Base-by-base conservation (phyloP, 2,797 vertebrate genomes). In the Pseudochromis fuscus region DNA sequence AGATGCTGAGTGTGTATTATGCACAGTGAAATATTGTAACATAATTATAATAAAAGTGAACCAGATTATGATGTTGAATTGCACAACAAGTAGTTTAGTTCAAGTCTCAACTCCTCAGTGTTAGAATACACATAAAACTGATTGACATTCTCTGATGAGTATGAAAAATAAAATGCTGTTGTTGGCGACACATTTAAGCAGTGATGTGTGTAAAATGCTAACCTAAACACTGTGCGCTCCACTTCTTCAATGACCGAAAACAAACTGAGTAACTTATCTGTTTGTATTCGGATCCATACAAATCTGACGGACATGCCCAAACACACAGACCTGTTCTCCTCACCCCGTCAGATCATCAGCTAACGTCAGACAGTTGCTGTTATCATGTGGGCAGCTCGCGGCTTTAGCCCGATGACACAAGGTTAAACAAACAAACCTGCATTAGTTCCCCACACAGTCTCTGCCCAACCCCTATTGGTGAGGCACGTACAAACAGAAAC, bases 391-490 rank as follows among this genome's bases (percentile, higher is more conserved):
- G 72, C 73, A 76, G 72, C 74, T 67, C 11, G 45, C 77, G 86
- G 85, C 75, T 83, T 83, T 62, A 87, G 67, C 70, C 74, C 1
- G 76, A 79, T 88, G 83, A 87, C 88, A 87, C 33, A 15, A 72
- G 86, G 88, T 88, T 90, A 90, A 24, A 83, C 82, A 91, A 90
- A 91, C 88, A 91, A 64, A 87, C 91, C 90, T 83, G 88, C 90
- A 91, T 89, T 79, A 72, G 77, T 48, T 79, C 49, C 53, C 63
- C 48, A 63, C 81, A 57, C 50, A 64, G 71, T 56, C 56, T 58
- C 42, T 77, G 44, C 75, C 72, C 65, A 75, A 33, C 83, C 87
- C 87, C 78, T 79, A 85, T 84, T 76, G 50, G 44, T 38, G 67
- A 88, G 77, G 68, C 88, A 89, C 44, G 85, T 70, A 86, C 74